Evolutionary conservation across 1,140 invertebrate species (phyloP).

Genomic region (Parapsyche elsis): DNA sequence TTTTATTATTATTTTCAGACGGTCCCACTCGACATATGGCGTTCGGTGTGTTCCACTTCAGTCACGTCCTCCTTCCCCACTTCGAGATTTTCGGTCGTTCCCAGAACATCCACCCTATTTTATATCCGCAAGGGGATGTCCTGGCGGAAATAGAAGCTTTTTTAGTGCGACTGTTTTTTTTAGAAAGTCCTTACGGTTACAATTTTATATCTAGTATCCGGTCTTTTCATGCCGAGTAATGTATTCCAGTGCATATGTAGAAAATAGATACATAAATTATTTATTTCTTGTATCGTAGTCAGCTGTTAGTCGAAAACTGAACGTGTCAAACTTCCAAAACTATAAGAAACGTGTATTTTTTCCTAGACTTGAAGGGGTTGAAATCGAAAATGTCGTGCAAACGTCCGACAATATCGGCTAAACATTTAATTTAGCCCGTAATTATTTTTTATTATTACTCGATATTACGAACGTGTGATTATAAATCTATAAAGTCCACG

Average conservation of each 20-base stretch:
- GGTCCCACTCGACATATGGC: not conserved
- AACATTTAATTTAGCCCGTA: no score
- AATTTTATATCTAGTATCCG: constrained; percentile 12
- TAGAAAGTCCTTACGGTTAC: not conserved
- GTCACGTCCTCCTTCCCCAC: not conserved
- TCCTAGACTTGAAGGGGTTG: no score
- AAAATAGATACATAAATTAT: no score
- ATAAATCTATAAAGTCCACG: constrained; percentile 4
- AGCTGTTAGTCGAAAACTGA: no score
- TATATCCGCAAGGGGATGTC: not conserved
- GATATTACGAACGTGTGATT: not conserved
- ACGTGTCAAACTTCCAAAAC: no score
- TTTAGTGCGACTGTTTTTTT: constrained; percentile 1
- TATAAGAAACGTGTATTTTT: no score
- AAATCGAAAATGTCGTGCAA: no score
- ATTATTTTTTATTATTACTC: no score
- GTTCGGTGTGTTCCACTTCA: not conserved
- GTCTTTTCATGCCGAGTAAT: not conserved
- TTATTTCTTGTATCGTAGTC: no score
- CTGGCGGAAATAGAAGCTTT: constrained; percentile 12
- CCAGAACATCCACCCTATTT: not conserved
- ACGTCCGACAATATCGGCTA: no score
- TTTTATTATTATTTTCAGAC: not conserved
- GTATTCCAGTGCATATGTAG: not conserved
- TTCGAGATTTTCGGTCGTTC: not conserved